Evolutionary conservation across 2,797 vertebrate species (phyloP).

Genomic region (Alfaro cultratus): DNA sequence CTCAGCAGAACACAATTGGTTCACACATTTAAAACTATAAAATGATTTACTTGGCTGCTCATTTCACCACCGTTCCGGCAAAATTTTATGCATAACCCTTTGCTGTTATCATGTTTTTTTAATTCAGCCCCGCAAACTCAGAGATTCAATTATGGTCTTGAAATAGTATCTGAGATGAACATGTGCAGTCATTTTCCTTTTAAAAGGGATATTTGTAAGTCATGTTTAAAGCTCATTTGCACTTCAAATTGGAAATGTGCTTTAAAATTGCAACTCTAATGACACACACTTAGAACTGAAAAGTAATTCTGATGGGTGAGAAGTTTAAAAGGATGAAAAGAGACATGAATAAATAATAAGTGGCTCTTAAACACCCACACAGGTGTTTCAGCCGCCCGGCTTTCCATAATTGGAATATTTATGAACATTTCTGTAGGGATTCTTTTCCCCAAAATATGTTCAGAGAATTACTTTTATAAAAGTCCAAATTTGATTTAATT

Average conservation of each 20-base stretch:
- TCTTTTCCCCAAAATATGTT: not conserved
- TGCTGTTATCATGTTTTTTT: constrained; percentile 14
- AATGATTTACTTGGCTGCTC: constrained; percentile 24
- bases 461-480: not conserved
- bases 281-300: constrained; percentile 29
- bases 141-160: constrained; percentile 25
- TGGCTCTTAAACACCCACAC: constrained; percentile 18
- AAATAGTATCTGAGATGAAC: constrained; percentile 30
- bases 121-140: constrained; percentile 26
- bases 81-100: constrained; percentile 18
- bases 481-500: not conserved
- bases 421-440: not conserved
- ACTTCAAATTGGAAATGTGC: constrained; percentile 23
- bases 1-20: constrained; percentile 12
- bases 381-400: not conserved
- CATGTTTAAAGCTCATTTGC: constrained; percentile 40
- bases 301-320: constrained; percentile 44
- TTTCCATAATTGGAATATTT: not conserved
- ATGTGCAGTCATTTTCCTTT: constrained; percentile 40
- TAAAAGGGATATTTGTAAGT: constrained; percentile 27
- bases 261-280: constrained; percentile 46
- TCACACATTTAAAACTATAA: constrained; percentile 7
- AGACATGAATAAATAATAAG: constrained; percentile 15
- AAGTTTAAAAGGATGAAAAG: constrained; percentile 8
- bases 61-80: constrained; percentile 1